A percentile compares a stretch with the other conserved stretches of the same genome.
Conservation (phyloP, 2,113 vertebrate species). For the Mus spicilegus region DNA sequence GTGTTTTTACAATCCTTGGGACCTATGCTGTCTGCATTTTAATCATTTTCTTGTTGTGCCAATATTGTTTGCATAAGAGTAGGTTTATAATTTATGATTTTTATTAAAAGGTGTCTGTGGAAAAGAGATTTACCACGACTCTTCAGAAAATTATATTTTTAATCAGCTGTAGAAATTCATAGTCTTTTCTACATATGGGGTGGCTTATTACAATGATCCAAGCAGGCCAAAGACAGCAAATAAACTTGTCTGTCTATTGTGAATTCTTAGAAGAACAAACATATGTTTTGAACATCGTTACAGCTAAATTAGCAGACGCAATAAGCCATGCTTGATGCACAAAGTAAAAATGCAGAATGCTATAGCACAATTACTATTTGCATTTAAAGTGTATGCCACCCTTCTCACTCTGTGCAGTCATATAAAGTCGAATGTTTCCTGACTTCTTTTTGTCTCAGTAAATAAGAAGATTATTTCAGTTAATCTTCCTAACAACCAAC, state of each 20-base stretch:
- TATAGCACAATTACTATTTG: slow-evolving; percentile 79
- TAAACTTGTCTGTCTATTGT: slow-evolving; percentile 75
- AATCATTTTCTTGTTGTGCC: slow-evolving; percentile 67
- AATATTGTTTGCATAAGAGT: slow-evolving; percentile 79
- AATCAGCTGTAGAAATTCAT: slow-evolving; percentile 81
- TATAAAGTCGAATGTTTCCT: slow-evolving; percentile 59
- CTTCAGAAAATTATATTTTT: slow-evolving; percentile 82
- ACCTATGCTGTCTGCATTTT: slow-evolving; percentile 61
- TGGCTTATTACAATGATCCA: slow-evolving; percentile 72
- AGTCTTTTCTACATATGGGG: slow-evolving; percentile 68
- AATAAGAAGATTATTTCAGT: slow-evolving; percentile 64
- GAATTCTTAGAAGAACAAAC: slow-evolving; percentile 76
- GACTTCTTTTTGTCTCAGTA: slow-evolving; percentile 57
- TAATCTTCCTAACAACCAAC: slow-evolving; percentile 65
- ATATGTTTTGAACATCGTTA: slow-evolving; percentile 77
- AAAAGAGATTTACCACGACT: slow-evolving; percentile 79
- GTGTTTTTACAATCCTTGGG: slow-evolving; percentile 77
- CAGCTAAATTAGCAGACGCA: slow-evolving; percentile 75
- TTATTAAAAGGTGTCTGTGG: slow-evolving; percentile 73
- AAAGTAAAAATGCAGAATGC: slow-evolving; percentile 75
- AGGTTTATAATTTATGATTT: slow-evolving; percentile 74
- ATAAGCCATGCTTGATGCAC: slow-evolving; percentile 63
- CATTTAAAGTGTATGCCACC: slow-evolving; percentile 72
- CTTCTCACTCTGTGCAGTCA: slow-evolving; percentile 57
- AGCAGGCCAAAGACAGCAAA: slow-evolving; percentile 68